A percentile compares a stretch with the other conserved stretches of the same genome.
Conservation (phyloP, 2,888 invertebrate species). For the Drosophila dives region DNA sequence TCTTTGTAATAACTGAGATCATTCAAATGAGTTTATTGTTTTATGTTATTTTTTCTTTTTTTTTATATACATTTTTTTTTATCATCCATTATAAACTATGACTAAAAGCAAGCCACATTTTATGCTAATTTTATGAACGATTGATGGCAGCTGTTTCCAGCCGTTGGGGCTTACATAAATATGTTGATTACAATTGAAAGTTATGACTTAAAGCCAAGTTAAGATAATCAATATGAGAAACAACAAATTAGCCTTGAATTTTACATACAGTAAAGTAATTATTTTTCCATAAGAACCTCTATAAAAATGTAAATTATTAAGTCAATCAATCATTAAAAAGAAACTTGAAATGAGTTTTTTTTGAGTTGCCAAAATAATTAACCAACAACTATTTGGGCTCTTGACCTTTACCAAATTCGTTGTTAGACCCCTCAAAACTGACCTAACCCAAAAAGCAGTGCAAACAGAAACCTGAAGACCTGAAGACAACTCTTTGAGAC, state of each 20-base stretch:
- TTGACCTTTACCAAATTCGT: conserved; percentile 46
- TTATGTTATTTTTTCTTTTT: conserved; percentile 36
- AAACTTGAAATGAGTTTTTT: background rate
- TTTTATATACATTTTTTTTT: background rate
- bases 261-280: background rate
- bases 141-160: conserved; percentile 46
- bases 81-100: conserved; percentile 41
- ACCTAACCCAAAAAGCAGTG: conserved; percentile 35
- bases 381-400: background rate
- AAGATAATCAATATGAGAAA: background rate
- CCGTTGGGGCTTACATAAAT: conserved; percentile 36
- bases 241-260: conserved; percentile 1
- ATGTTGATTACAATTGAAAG: conserved; percentile 37
- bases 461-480: conserved; percentile 16
- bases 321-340: background rate
- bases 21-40: conserved; percentile 72
- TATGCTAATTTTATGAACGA: conserved; percentile 63
- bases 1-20: conserved; percentile 19
- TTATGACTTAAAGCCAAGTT: conserved; percentile 3
- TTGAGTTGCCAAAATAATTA: background rate
- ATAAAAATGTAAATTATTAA: background rate
- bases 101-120: conserved; percentile 34
- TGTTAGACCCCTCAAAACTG: conserved; percentile 23
- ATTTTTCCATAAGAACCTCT: background rate
- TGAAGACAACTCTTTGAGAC: conserved; percentile 5